phyloP scores from a whole-genome alignment of 2,113 vertebrate species.

The Orientallactaga bullata region DNA sequence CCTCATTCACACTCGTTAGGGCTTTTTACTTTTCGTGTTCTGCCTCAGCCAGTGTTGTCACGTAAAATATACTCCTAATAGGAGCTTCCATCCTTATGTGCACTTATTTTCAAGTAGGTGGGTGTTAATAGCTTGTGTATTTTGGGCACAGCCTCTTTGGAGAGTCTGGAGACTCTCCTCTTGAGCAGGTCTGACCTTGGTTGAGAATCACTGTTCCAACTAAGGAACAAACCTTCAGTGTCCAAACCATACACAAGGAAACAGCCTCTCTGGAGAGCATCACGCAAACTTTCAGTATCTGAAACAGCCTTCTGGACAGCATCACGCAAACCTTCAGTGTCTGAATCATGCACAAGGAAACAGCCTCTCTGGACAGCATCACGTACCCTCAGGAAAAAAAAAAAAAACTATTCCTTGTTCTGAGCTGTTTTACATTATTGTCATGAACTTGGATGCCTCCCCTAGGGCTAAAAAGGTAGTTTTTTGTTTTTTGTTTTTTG shows the following conservation, averaged over 20 bases:
- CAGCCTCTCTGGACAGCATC: too few relatives aligned
- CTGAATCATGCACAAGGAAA: too few relatives aligned
- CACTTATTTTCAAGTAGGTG: background rate
- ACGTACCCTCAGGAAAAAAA: background rate
- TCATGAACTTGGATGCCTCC: background rate
- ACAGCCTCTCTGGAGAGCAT: background rate
- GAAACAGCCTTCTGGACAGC: too few relatives aligned
- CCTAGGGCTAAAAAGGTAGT: background rate
- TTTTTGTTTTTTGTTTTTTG: too few relatives aligned
- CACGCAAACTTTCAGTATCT: too few relatives aligned
- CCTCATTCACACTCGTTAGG: background rate
- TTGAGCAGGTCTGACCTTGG: background rate
- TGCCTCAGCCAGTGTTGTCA: background rate
- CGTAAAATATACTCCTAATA: too few relatives aligned
- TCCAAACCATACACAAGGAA: background rate
- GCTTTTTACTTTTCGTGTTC: too few relatives aligned
- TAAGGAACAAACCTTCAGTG: background rate
- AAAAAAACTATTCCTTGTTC: too few relatives aligned
- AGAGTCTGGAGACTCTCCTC: background rate
- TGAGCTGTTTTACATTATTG: background rate
- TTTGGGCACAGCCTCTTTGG: background rate
- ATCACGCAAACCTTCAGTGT: too few relatives aligned
- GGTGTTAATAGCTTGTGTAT: too few relatives aligned
- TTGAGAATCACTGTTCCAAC: background rate
- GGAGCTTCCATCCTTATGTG: background rate